phyloP scores from a whole-genome alignment of 2,113 vertebrate genomes.

The Artemisiospiza belli region DNA sequence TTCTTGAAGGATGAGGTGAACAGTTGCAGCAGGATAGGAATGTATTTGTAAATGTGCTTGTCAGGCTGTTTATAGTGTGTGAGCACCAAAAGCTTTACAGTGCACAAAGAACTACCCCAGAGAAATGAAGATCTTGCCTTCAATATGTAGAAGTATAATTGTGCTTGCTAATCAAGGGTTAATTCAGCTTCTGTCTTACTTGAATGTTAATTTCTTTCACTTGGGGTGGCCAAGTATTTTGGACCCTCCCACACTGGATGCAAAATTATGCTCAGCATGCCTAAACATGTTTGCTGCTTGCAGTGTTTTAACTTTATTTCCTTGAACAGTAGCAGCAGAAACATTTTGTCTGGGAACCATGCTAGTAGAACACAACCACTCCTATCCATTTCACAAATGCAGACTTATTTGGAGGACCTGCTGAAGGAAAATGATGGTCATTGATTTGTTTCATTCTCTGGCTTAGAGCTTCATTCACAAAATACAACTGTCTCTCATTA shows the following conservation, averaged over 20 bases:
- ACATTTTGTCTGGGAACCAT: conserved; percentile 23
- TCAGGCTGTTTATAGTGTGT: not conserved
- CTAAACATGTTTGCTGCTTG: conserved; percentile 37
- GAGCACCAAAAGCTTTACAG: not conserved
- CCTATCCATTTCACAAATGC: not conserved
- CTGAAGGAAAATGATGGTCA: not conserved
- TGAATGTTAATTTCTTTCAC: not conserved
- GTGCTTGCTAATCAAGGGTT: conserved; percentile 25
- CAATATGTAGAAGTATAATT: not conserved
- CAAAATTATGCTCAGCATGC: conserved; percentile 29
- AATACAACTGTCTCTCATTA: not conserved
- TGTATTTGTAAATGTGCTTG: not conserved
- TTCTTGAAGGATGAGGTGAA: not conserved
- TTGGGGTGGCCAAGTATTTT: conserved; percentile 41
- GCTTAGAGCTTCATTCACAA: conserved; percentile 1
- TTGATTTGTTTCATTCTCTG: not conserved
- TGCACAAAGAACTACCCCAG: not conserved
- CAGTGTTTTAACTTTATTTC: conserved; percentile 1
- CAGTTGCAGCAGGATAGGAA: not conserved
- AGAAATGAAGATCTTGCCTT: not conserved
- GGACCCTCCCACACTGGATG: conserved; percentile 37
- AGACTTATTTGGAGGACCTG: not conserved
- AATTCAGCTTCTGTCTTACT: conserved; percentile 10
- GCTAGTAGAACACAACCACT: not conserved
- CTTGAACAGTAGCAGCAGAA: conserved; percentile 40